Evolutionary conservation across 2,797 vertebrate genomes (phyloP).

Genomic region (Platyrinchus mystaceus): DNA sequence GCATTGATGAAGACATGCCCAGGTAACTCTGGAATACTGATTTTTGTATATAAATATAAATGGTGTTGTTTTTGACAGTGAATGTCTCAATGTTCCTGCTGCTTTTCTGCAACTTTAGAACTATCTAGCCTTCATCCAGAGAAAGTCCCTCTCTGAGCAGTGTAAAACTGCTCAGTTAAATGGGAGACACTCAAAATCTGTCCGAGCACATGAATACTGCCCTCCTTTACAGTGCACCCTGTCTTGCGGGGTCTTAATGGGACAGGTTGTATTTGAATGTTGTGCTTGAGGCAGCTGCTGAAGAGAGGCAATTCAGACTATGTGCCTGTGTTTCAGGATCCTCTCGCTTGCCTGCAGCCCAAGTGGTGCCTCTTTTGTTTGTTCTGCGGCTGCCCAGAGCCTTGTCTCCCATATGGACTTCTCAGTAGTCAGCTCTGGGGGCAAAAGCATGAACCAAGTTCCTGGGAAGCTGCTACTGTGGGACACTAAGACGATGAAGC

Average conservation of each 20-base stretch:
- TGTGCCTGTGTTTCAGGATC: conserved; percentile 79
- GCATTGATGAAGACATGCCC: conserved; percentile 89
- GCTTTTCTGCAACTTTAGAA: neutral
- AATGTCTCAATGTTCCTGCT: neutral
- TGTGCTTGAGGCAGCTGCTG: neutral
- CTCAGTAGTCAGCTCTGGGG: conserved; percentile 34
- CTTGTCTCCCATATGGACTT: conserved; percentile 66
- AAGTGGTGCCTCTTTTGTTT: conserved; percentile 92
- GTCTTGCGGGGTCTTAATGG: neutral
- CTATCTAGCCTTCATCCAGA: neutral
- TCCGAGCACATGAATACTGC: neutral
- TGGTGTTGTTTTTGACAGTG: neutral
- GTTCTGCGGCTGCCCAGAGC: conserved; percentile 88
- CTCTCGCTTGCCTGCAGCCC: conserved; percentile 94
- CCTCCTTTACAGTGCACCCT: neutral
- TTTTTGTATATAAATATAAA: neutral
- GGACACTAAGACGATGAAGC: conserved; percentile 98
- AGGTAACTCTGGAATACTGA: conserved; percentile 75
- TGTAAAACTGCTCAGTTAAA: neutral
- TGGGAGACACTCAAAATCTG: neutral
- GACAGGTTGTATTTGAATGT: fast-evolving
- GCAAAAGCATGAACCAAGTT: conserved; percentile 76
- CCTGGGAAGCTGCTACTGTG: conserved; percentile 91
- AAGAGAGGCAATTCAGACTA: neutral
- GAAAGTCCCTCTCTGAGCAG: neutral